A percentile compares a stretch with the other conserved stretches of the same genome.
Conservation (phyloP, 2,113 vertebrate genomes). For the Rallus limicola region DNA sequence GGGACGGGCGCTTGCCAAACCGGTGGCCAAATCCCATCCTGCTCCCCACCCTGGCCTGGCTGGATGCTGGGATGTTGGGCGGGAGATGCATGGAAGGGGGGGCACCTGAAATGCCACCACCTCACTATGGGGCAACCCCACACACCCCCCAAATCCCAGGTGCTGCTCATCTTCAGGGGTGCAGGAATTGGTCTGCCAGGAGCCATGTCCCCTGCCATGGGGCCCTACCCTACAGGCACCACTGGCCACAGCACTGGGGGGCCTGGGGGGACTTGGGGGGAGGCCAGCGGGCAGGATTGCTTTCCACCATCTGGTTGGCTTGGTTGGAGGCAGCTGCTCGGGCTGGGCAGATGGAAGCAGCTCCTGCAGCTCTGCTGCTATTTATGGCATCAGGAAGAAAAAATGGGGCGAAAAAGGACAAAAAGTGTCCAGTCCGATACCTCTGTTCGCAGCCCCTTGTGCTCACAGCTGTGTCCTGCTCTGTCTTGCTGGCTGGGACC, state of each 20-base stretch:
- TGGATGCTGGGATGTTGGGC: rapidly evolving
- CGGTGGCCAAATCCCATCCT: not conserved
- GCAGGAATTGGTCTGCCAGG: not conserved
- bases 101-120: not conserved
- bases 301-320: not conserved
- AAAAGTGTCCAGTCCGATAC: not conserved
- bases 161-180: not conserved
- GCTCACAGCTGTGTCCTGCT: rapidly evolving
- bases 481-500: rapidly evolving
- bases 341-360: not conserved
- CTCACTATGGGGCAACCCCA: not conserved
- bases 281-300: not conserved
- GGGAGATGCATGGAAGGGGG: not conserved
- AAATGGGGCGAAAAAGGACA: not conserved
- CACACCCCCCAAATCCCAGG: not conserved
- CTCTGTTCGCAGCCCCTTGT: not conserved
- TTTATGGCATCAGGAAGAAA: not conserved
- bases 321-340: not conserved
- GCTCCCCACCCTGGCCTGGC: not conserved
- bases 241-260: not conserved
- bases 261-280: not conserved
- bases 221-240: not conserved
- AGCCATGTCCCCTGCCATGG: rapidly evolving
- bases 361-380: not conserved
- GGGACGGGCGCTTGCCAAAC: not conserved